Evolutionary conservation across 2,113 vertebrate genomes (phyloP), one percentile per base, ranked within the genome.

Genomic region (Baryphthengus martii): DNA sequence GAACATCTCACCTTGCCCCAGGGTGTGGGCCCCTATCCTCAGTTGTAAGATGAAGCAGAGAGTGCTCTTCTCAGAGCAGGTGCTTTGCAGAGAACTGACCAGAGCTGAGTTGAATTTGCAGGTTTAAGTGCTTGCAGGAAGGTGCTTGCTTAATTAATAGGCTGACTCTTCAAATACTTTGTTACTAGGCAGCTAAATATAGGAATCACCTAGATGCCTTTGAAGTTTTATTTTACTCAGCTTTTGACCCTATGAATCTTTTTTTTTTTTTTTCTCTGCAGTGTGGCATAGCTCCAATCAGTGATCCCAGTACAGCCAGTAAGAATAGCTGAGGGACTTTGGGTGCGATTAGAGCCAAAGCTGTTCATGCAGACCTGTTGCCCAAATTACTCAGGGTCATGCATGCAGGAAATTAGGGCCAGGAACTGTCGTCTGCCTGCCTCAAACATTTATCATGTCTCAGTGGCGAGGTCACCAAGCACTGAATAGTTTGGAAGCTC

Each of bases 151-250:
- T 78, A 83, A 88, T 94, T 72, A 95, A 76, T 76, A 79, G 85
- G 42, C 71, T 2, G 3, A 62, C 67, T 91, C 78, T 90, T 93
- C 67, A 52, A 79, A 68, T 68, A 68, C 74, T 88, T 61, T 73
- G 28, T 91, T 76, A 85, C 53, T 79, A 80, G 37, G 67, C 63
- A 92, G 49, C 66, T 94, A 91, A 96, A 92, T 82, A 77, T 31
- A 95, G 90, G 91, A 88, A 83, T 80, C n/a, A 40, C 17, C 49
- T 67, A 76, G 42, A 88, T 85, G 88, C 45, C 85, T 94, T 83
- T 94, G 90, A 93, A 94, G 85, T 91, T 91, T 91, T 83, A 89
- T 91, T 76, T 86, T 21, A 47, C 40, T 76, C 3, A 13, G 79
- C 78, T 88, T 93, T 91, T 88, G 88, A 75, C 53, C 88, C 25